A percentile compares a stretch with the other conserved stretches of the same genome.
These are phyloP conservation scores for Catotricha subobsoleta DNA, from an alignment of 2,888 invertebrate species.

Conservation along the genomic window DNA sequence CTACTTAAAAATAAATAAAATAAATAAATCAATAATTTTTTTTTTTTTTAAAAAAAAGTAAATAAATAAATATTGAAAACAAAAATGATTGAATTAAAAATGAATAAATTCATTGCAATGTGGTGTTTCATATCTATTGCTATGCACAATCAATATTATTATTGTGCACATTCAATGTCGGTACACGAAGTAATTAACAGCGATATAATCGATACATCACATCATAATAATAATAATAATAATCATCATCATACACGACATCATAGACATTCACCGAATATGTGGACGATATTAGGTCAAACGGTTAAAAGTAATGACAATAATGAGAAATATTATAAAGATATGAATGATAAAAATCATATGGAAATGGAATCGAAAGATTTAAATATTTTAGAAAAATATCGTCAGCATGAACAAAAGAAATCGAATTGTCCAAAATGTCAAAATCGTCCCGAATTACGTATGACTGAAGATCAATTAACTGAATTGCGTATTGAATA, in stretches of 20 bases:
- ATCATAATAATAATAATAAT: not conserved
- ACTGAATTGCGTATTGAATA: constrained; percentile 58
- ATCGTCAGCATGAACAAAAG: not conserved
- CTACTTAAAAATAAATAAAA: too few species aligned
- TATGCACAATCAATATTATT: not conserved
- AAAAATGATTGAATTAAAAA: not conserved
- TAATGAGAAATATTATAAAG: not conserved
- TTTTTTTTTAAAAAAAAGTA: too few species aligned
- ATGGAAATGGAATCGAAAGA: not conserved
- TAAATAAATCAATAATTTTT: too few species aligned
- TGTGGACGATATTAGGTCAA: constrained; percentile 6
- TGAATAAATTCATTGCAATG: not conserved
- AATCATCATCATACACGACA: not conserved
- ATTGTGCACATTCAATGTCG: not conserved
- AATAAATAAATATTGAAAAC: too few species aligned
- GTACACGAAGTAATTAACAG: not conserved
- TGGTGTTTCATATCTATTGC: not conserved
- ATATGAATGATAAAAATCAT: not conserved
- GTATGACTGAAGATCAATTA: constrained; percentile 37
- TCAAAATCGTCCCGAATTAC: constrained; percentile 13
- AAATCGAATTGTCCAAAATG: constrained; percentile 10
- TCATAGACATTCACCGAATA: not conserved
- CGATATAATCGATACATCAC: not conserved
- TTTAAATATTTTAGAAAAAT: not conserved
- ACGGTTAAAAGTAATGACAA: constrained; percentile 4